Evolutionary conservation across 2,113 vertebrate genomes (phyloP), one percentile per base, ranked within the genome.

Genomic region (Periophthalmodon schlosseri): DNA sequence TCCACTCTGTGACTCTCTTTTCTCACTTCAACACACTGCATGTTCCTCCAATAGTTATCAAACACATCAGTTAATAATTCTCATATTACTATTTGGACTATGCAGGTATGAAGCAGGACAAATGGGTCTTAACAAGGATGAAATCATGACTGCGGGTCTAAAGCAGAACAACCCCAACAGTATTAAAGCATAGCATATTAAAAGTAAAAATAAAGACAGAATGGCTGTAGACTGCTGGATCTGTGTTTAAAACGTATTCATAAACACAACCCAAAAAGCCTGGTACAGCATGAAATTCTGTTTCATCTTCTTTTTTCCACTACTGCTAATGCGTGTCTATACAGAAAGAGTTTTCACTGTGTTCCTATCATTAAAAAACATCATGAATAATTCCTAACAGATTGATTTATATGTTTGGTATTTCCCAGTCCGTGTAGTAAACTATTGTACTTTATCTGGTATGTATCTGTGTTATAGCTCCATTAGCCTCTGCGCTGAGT

Each of bases 401-500:
- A 36, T 3, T 8, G 28, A 64, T 18, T 39, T 65, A 36, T 60
- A 56, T 28, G 28, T 28, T 28, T 21, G 23, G 14, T 24, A 60
- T 24, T 60, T 60, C 23, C 12, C 11, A 36, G 18, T 20, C 61
- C 0, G 7, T 34, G 33, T 28, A 36, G 61, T 64, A 64, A 36
- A 60, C 58, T 60, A 65, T 18, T 12, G 33, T 13, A 20, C 18
- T 21, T 66, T 66, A 44, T 47, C 12, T 49, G 44, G 2, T 24
- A n/a, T 58, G 36, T 58, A 47, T 33, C 12, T 73, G 7, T 66
- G 5, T 46, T 75, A 39, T 77, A 91, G 90, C 89, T 80, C 92
- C 91, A 0, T 20, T 84, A 64, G 85, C 87, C 20, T 84, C 89
- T 11, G 89, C 76, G n/a, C 72, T 92, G 34, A 90, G 89, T 12